Evolutionary conservation across 2,113 vertebrate genomes (phyloP).

Genomic region (Macroglossus sobrinus): DNA sequence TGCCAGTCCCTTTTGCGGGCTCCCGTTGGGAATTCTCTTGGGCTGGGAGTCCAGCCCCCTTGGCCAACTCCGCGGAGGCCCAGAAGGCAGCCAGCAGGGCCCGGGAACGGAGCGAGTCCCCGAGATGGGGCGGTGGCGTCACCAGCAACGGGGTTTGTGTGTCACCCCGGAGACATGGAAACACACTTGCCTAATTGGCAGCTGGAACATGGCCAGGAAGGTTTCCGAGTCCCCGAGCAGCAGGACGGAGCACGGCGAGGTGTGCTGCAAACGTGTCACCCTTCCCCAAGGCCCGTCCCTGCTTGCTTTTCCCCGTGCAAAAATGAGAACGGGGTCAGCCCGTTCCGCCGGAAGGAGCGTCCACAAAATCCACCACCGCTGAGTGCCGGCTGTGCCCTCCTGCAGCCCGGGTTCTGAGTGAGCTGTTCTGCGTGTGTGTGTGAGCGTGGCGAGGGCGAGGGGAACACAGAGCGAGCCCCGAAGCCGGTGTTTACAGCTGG

Average conservation of each 20-base stretch:
- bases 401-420: neutral
- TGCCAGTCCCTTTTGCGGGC: fast-evolving
- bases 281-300: fast-evolving
- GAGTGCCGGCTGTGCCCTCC: neutral
- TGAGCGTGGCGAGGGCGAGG: neutral
- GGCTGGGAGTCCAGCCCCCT: neutral
- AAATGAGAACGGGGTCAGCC: fast-evolving
- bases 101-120: neutral
- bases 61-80: neutral
- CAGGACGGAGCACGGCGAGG: fast-evolving
- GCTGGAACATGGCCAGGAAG: neutral
- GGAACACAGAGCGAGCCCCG: neutral
- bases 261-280: fast-evolving
- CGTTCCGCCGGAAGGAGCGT: neutral
- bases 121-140: fast-evolving
- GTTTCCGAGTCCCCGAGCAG: neutral
- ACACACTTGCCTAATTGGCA: neutral
- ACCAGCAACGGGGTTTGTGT: neutral
- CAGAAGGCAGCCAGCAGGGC: neutral
- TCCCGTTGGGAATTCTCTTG: fast-evolving
- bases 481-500: neutral
- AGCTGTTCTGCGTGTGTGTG: neutral
- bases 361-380: neutral
- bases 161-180: neutral
- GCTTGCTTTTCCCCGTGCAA: fast-evolving